Conservation (phyloP, 2,113 vertebrate genomes). For the Vimba vimba region DNA sequence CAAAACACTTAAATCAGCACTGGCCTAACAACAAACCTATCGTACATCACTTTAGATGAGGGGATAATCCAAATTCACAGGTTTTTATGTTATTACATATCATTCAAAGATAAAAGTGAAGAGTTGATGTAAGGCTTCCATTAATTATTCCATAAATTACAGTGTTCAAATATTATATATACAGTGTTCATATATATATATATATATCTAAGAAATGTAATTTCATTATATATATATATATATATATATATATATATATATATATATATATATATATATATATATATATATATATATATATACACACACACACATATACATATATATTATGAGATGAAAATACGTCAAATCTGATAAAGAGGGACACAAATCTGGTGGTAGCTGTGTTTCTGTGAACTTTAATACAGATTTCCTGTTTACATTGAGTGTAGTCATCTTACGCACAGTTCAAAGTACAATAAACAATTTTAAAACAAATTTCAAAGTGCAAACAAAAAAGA, state of each 20-base stretch:
- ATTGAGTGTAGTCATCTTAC: constrained; percentile 44
- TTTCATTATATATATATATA: too few relatives aligned
- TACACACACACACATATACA: too few relatives aligned
- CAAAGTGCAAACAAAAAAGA: constrained; percentile 61
- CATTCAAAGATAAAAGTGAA: neutral
- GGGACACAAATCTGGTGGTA: neutral
- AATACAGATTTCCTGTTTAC: constrained; percentile 44
- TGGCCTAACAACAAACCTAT: neutral
- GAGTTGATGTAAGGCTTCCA: neutral
- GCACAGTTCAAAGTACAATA: constrained; percentile 53
- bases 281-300: too few relatives aligned
- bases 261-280: too few relatives aligned
- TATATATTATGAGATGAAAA: neutral
- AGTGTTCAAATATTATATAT: too few relatives aligned
- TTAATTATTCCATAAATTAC: too few relatives aligned
- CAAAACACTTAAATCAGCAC: neutral
- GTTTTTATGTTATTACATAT: neutral
- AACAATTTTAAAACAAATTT: constrained; percentile 59
- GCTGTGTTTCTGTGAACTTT: constrained; percentile 44
- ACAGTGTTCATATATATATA: too few relatives aligned
- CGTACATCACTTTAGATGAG: neutral
- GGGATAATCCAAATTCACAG: neutral
- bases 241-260: too few relatives aligned
- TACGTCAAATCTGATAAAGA: neutral
- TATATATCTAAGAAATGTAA: too few relatives aligned